Percentiles rank a stretch among this genome's conserved stretches.
Evolutionary conservation across 2,113 vertebrate species (phyloP).

Genomic region (Colius striatus): DNA sequence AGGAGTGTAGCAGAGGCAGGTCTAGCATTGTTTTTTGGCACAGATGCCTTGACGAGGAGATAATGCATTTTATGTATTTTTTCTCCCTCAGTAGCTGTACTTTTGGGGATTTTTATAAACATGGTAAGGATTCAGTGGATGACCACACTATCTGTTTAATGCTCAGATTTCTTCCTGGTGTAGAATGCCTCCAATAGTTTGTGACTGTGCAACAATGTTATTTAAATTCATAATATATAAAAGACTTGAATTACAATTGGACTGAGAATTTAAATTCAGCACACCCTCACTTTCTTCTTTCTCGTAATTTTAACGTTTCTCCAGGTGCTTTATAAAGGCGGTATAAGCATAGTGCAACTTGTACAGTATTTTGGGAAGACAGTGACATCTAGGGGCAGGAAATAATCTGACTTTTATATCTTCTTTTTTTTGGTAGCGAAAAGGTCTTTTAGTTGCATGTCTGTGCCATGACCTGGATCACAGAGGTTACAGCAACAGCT

Average conservation of each 20-base stretch:
- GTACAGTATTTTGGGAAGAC: not conserved
- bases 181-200: not conserved
- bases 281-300: fast-evolving
- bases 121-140: not conserved
- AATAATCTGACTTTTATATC: not conserved
- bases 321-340: not conserved
- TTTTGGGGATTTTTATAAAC: not conserved
- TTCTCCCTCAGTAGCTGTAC: not conserved
- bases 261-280: not conserved
- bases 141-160: not conserved
- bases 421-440: slow-evolving; percentile 79
- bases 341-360: not conserved
- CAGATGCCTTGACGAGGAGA: not conserved
- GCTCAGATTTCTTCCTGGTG: not conserved
- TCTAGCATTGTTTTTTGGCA: not conserved
- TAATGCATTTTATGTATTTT: not conserved
- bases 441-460: slow-evolving; percentile 94
- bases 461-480: slow-evolving; percentile 98
- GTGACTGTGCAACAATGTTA: not conserved
- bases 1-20: not conserved
- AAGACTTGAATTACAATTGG: not conserved
- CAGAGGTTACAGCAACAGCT: slow-evolving; percentile 94
- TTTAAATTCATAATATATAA: not conserved
- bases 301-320: not conserved
- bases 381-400: slow-evolving; percentile 5